Conservation (phyloP, 2,888 invertebrate genomes). For the Agrochola macilenta region DNA sequence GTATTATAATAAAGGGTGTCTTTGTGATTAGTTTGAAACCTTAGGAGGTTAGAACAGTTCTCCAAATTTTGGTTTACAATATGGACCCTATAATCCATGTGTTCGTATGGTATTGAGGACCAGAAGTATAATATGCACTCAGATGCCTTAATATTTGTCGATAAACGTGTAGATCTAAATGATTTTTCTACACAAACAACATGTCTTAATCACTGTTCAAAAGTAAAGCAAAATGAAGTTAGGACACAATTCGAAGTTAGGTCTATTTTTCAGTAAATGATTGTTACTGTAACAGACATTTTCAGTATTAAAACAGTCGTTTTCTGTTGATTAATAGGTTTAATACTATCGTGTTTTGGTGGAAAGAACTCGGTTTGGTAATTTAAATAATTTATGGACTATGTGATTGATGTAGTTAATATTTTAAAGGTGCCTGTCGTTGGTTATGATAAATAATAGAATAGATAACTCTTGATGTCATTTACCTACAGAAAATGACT, state of each 20-base stretch:
- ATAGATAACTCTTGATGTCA: constrained; percentile 8
- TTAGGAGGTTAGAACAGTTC: too few relatives aligned
- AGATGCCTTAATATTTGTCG: too few relatives aligned
- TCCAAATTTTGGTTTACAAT: too few relatives aligned
- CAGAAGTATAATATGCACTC: too few relatives aligned
- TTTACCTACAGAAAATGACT: constrained; percentile 7
- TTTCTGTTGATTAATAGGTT: constrained; percentile 50
- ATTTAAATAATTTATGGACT: constrained; percentile 46
- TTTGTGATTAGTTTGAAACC: too few relatives aligned
- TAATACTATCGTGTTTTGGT: constrained; percentile 36
- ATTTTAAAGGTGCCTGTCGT: constrained; percentile 24
- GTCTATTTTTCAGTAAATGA: constrained; percentile 8
- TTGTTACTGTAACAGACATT: constrained; percentile 5
- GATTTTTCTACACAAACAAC: too few relatives aligned
- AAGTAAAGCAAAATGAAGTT: not conserved
- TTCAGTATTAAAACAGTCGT: constrained; percentile 23
- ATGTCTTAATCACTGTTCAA: not conserved
- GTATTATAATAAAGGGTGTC: too few relatives aligned
- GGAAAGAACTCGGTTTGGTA: constrained; percentile 21
- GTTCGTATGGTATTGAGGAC: too few relatives aligned
- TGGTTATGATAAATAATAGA: constrained; percentile 29
- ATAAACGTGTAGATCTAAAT: too few relatives aligned
- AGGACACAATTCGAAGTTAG: not conserved
- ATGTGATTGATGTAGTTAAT: constrained; percentile 44
- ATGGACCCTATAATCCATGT: too few relatives aligned